Evolutionary conservation across 2,888 invertebrate genomes (phyloP).

Genomic region (Poecilobothrus nobilitatus): DNA sequence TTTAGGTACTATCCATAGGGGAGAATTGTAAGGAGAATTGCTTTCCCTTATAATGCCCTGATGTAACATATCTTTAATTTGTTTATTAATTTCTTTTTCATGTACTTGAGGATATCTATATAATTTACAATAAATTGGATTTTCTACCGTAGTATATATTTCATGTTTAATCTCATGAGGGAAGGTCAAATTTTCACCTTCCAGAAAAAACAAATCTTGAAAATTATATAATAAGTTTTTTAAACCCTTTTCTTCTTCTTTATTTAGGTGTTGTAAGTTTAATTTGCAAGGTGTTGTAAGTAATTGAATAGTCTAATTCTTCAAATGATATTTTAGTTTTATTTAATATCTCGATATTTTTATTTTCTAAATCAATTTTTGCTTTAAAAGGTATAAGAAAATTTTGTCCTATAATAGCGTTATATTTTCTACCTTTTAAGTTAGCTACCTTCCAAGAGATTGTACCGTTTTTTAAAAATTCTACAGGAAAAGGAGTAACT

Average conservation of each 20-base stretch:
- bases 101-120: constrained; percentile 16
- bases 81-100: too few species aligned
- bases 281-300: not conserved
- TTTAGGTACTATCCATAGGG: too few species aligned
- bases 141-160: constrained; percentile 16
- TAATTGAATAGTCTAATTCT: not conserved
- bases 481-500: constrained; percentile 16
- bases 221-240: constrained; percentile 14
- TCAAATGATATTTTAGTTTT: too few species aligned
- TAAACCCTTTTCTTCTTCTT: constrained; percentile 13
- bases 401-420: constrained; percentile 19
- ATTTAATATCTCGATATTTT: too few species aligned
- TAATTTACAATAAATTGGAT: constrained; percentile 15
- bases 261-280: constrained; percentile 8
- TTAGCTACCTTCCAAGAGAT: constrained; percentile 20
- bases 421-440: too few species aligned
- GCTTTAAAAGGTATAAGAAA: constrained; percentile 13
- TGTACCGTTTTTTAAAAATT: constrained; percentile 18
- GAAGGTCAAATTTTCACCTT: constrained; percentile 17
- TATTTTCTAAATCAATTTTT: constrained; percentile 16
- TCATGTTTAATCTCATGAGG: constrained; percentile 14
- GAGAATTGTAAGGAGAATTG: too few species aligned
- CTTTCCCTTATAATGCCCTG: too few species aligned
- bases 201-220: too few species aligned
- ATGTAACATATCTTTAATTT: too few species aligned